Evolutionary conservation across 64 coral and sea anemone species (phyloP).

Genomic region (Stichodactyla helianthus): DNA sequence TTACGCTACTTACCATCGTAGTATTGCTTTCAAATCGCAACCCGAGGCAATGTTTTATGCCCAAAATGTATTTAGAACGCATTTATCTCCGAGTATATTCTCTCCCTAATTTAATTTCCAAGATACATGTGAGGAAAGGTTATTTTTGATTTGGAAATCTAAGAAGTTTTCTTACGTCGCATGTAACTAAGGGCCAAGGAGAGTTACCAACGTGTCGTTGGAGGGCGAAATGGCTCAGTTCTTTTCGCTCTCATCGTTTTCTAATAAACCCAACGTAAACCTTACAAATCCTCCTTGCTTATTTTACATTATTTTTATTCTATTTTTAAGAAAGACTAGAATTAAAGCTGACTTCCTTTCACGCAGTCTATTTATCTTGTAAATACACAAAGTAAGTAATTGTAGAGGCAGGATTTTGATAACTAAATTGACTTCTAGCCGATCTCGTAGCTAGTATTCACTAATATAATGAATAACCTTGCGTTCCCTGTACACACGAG

Average conservation of each 20-base stretch:
- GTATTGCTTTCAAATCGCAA: background rate
- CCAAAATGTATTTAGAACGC: background rate
- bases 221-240: background rate
- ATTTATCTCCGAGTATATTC: background rate
- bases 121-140: background rate
- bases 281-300: background rate
- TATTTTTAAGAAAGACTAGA: background rate
- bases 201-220: background rate
- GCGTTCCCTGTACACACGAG: background rate
- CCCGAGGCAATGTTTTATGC: background rate
- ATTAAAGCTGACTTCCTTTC: background rate
- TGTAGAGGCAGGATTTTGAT: background rate
- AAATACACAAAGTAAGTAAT: background rate
- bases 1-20: background rate
- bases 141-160: background rate
- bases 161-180: background rate
- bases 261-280: background rate
- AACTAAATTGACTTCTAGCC: background rate
- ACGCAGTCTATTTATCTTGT: background rate
- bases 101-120: background rate
- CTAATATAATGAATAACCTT: background rate
- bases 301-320: background rate
- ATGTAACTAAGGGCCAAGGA: background rate
- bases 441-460: background rate
- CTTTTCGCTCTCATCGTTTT: background rate